Percentiles rank a stretch among this genome's conserved stretches.
These are phyloP conservation scores for Congeria kusceri DNA, from an alignment of 2,888 invertebrate genomes.

Conservation along the genomic window DNA sequence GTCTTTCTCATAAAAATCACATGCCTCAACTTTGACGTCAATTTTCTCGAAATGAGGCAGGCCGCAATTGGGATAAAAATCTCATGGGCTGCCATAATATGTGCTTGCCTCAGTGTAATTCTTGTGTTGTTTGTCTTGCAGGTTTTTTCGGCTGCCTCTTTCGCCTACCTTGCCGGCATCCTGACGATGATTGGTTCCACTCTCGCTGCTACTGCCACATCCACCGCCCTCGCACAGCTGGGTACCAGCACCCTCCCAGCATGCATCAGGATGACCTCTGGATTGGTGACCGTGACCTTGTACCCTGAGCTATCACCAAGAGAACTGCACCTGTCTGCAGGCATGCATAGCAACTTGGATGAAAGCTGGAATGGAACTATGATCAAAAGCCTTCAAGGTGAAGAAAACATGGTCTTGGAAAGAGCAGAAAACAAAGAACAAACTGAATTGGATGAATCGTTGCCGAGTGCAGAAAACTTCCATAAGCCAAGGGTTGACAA, in stretches of 20 bases:
- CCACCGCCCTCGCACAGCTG: constrained; percentile 61
- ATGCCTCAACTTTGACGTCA: no score
- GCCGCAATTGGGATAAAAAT: no score
- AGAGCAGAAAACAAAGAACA: not conserved
- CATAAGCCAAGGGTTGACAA: constrained; percentile 3
- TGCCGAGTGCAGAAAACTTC: not conserved
- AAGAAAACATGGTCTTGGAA: not conserved
- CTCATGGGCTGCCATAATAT: no score
- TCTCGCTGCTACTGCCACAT: constrained; percentile 78
- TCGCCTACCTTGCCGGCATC: constrained; percentile 88
- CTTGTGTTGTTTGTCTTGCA: constrained; percentile 66
- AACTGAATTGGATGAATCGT: not conserved
- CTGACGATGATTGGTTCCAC: constrained; percentile 88
- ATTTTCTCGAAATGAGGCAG: no score
- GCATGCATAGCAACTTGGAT: not conserved
- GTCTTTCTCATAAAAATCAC: no score
- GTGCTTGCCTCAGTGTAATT: no score
- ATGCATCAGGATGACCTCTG: constrained; percentile 7
- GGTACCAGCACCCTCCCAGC: constrained; percentile 25
- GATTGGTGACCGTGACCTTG: not conserved
- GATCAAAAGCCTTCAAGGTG: not conserved
- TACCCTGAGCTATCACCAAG: constrained; percentile 6
- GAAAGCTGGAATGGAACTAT: not conserved
- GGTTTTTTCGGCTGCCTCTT: constrained; percentile 88
- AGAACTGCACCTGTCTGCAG: constrained; percentile 5